phyloP scores from a whole-genome alignment of 2,888 invertebrate species.

The Drymonia ruficornis region DNA sequence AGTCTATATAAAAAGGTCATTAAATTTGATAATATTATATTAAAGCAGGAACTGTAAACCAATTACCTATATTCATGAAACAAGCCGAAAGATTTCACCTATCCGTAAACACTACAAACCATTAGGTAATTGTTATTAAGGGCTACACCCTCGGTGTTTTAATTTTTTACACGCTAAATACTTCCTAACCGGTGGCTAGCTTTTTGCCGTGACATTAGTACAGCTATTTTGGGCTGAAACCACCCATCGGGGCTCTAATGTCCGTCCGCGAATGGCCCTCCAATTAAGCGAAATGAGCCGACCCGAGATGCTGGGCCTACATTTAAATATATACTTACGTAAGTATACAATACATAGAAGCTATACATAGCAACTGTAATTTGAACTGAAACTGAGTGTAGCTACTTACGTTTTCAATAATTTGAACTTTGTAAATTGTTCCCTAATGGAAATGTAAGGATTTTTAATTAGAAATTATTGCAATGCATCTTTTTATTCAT shows the following conservation, averaged over 20 bases:
- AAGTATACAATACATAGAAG: conserved; percentile 5
- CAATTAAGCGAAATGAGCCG: conserved; percentile 83
- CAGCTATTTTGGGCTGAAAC: conserved; percentile 65
- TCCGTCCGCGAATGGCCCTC: conserved; percentile 78
- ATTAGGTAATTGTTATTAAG: conserved; percentile 1
- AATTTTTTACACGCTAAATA: conserved; percentile 47
- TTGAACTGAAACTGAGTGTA: not conserved
- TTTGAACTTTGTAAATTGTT: too few species aligned
- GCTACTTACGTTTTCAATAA: too few species aligned
- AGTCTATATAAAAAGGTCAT: too few species aligned
- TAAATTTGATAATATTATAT: too few species aligned
- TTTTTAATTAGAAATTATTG: too few species aligned
- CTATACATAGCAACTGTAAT: conserved; percentile 10
- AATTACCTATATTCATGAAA: too few species aligned
- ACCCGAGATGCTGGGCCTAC: conserved; percentile 57
- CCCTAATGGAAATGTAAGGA: too few species aligned
- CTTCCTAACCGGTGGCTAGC: conserved; percentile 52
- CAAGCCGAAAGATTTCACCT: too few species aligned
- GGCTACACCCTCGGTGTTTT: conserved; percentile 17
- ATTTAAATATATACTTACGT: conserved; percentile 51
- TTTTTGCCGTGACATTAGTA: conserved; percentile 65
- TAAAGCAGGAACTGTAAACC: too few species aligned
- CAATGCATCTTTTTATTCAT: too few species aligned
- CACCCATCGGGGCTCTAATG: conserved; percentile 67
- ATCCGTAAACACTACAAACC: not conserved